phyloP scores from a whole-genome alignment of 2,113 vertebrate genomes.

The Myrmecophaga tridactyla region DNA sequence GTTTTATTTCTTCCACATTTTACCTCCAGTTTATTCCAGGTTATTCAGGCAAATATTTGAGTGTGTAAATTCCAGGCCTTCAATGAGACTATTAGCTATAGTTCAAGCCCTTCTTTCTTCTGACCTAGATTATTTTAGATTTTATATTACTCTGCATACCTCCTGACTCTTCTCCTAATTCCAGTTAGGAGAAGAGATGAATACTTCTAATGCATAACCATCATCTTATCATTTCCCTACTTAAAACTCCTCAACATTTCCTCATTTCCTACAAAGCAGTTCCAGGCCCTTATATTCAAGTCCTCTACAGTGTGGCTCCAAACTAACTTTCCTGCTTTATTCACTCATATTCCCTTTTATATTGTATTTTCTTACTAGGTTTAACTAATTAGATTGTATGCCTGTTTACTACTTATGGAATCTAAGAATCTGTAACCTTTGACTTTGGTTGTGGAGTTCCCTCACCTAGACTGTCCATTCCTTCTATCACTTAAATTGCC shows the following conservation, averaged over 20 bases:
- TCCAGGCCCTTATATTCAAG: not conserved
- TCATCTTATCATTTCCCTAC: not conserved
- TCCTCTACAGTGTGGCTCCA: not conserved
- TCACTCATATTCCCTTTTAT: not conserved
- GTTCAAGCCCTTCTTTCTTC: not conserved
- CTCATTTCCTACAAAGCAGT: not conserved
- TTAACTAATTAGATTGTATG: not conserved
- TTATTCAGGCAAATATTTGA: not conserved
- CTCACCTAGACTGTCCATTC: not conserved
- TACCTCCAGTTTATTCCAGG: not conserved
- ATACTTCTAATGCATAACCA: not conserved
- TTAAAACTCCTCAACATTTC: not conserved
- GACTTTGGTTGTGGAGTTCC: not conserved
- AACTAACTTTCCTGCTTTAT: not conserved
- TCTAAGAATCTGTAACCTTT: not conserved
- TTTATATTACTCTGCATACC: not conserved
- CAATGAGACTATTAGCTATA: not conserved
- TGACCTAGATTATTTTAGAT: not conserved
- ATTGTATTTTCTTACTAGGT: not conserved
- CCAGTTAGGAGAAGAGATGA: not conserved
- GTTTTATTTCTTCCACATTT: not conserved
- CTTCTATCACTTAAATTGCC: slow-evolving; percentile 6
- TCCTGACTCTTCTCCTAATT: not conserved
- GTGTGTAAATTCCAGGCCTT: not conserved
- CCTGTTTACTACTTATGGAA: not conserved